Evolutionary conservation across 2,113 vertebrate species (phyloP).

Genomic region (Vidua macroura): DNA sequence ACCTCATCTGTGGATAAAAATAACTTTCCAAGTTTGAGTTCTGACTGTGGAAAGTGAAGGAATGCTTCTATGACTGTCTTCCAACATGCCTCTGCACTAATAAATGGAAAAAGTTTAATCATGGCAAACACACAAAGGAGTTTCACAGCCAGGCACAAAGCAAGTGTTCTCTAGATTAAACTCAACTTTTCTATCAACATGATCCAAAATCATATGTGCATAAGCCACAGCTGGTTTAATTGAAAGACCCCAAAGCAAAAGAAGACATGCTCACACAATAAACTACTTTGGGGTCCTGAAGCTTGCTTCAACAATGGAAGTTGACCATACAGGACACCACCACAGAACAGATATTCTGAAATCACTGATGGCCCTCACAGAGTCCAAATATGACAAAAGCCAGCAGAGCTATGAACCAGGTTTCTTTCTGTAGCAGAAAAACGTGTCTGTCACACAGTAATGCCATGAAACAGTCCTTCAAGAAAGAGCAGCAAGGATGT

Average conservation of each 20-base stretch:
- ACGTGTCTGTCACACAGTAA: not conserved
- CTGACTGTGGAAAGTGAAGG: conserved; percentile 27
- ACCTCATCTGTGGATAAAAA: not conserved
- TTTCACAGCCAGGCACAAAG: not conserved
- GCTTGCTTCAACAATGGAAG: not conserved
- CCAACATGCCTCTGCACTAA: not conserved
- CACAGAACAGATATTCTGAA: not conserved
- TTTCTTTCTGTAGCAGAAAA: not conserved
- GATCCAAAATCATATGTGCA: not conserved
- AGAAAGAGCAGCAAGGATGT: not conserved
- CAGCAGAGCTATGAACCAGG: not conserved
- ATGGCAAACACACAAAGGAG: not conserved
- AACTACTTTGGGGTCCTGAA: not conserved
- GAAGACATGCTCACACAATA: not conserved
- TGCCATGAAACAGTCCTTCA: not conserved
- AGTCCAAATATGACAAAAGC: not conserved
- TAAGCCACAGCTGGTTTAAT: not conserved
- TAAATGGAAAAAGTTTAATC: conserved; percentile 42
- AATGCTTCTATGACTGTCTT: not conserved
- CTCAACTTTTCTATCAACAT: not conserved
- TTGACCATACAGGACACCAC: not conserved
- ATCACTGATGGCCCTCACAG: not conserved
- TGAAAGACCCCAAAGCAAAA: not conserved
- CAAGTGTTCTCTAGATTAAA: not conserved
- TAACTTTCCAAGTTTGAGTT: conserved; percentile 20